Evolutionary conservation across 2,888 invertebrate species (phyloP), one percentile per base, ranked within the genome.

Genomic region (Sceliomorpha sp.): DNA sequence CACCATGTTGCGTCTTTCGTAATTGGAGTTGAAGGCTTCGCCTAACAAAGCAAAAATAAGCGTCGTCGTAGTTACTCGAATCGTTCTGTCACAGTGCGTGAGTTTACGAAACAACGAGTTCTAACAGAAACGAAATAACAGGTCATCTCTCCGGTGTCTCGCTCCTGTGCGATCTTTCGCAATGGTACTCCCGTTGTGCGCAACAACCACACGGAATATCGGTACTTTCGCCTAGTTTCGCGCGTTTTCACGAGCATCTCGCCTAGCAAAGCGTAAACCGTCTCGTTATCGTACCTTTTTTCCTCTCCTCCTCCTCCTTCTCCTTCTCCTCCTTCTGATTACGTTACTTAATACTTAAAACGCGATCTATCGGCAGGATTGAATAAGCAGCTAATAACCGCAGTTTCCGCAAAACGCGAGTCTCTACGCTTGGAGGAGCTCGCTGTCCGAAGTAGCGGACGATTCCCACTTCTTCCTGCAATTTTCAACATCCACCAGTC

Each of bases 381-480:
- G 60, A 29, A 45, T 44, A 53, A 59, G 50, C 45, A 64, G 40
- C 24, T 60, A 64, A 70, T 60, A 60, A 70, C 53, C 34, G 45
- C 51, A 26, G 58, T 63, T 63, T 69, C 56, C 60, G 47, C 42
- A 44, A 67, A 69, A 62, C 37, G 50, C 29, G 14, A 39, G 34
- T 56, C 51, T 62, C 27, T 40, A 68, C 62, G 62, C 70, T 44
- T 56, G 26, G 62, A 15, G 50, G 37, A 29, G 53, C 42, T 15
- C 58, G 58, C 24, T 50, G 24, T 34, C 40, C 44, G 20, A 9
- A 34, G 26, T 53, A 60, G 56, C 68, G 55, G 67, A 69, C 53
- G 56, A 62, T 56, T 51, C 37, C 27, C 56, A 36, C 63, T 58
- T 71, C 70, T 76, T 75, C 72, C 76, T 70, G 75, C 45, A 75